Base-by-base conservation (phyloP, 2,888 invertebrate genomes). In the Cylloceria caligata region DNA sequence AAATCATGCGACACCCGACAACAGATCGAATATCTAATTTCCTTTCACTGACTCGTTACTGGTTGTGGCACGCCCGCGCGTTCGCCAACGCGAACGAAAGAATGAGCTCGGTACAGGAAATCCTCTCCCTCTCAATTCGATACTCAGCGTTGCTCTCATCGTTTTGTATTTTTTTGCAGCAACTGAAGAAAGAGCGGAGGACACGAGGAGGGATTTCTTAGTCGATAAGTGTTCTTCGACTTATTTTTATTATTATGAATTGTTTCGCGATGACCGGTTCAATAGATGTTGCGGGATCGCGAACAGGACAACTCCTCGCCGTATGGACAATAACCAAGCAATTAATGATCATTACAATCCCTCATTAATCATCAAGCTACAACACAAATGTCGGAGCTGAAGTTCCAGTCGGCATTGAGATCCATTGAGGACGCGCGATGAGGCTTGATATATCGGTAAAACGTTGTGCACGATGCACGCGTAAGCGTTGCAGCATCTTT, bases 1-100 rank as follows among this genome's bases (percentile, higher is more conserved):
- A 89, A 90, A 89, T 90, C 88, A 88, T 87, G 86, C 87, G 87
- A 89, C 89, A 88, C 88, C 86, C 87, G 87, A 88, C 87, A 87
- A 86, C 85, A 86, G 86, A 88, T 88, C 86, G 88, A 90, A 89
- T 89, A 88, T 88, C 86, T 88, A 89, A 89, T 87, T 86, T 85
- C 86, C 84, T 80, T 83, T 84, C 78, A 83, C 80, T 86, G 81
- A 83, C 80, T 86, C 83, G 80, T 84, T 84, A 82, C 79, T 69
- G 80, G 80, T 27, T 5, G n/a, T 55, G 75, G 78, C 78, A 80
- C 74, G 76, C 68, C 74, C 67, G 78, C 84, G 81, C 71, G 73
- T 47, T 49, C 34, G 60, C 47, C 24, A 30, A 57, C 13, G 65
- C 79, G 36, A 65, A 34, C 47, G 74, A 76, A 64, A 71, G 47